A percentile compares a stretch with the other conserved stretches of the same genome.
Evolutionary conservation across 2,888 invertebrate species (phyloP).

Genomic region (Podabrus alpinus): DNA sequence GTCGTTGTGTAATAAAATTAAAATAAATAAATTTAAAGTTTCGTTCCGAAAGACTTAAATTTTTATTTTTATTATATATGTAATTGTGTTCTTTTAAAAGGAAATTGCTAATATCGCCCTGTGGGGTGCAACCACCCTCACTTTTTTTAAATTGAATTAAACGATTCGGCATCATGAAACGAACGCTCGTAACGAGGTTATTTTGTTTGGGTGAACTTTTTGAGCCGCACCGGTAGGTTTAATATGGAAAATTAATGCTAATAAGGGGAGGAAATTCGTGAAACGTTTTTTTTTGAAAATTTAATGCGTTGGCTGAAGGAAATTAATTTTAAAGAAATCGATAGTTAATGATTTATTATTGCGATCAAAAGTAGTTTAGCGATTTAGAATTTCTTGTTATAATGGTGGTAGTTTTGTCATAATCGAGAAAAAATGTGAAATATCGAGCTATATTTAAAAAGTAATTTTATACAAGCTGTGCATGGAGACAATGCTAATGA

Average conservation of each 20-base stretch:
- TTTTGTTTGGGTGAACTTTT: background rate
- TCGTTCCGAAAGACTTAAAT: background rate
- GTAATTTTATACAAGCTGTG: slow-evolving; percentile 31
- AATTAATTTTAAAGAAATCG: background rate
- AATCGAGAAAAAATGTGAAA: slow-evolving; percentile 29
- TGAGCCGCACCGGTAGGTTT: background rate
- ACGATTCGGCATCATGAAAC: too few relatives aligned
- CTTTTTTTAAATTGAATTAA: background rate
- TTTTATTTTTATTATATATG: background rate
- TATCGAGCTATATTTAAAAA: slow-evolving; percentile 29
- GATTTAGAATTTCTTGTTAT: slow-evolving; percentile 1
- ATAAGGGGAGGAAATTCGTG: background rate
- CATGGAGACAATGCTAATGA: slow-evolving; percentile 33
- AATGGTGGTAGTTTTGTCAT: slow-evolving; percentile 20
- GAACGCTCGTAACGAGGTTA: background rate
- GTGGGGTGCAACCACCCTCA: background rate
- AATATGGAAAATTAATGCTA: background rate
- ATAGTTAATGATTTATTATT: background rate
- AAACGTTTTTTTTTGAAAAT: background rate
- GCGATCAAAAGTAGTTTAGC: slow-evolving; percentile 3
- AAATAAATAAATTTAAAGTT: background rate
- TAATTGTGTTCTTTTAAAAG: background rate
- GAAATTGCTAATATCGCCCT: background rate
- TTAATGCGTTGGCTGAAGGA: background rate
- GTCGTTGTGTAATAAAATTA: background rate